Evolutionary conservation across 2,888 invertebrate species (phyloP), one percentile per base, ranked within the genome.

Genomic region (Prenolepis imparis): DNA sequence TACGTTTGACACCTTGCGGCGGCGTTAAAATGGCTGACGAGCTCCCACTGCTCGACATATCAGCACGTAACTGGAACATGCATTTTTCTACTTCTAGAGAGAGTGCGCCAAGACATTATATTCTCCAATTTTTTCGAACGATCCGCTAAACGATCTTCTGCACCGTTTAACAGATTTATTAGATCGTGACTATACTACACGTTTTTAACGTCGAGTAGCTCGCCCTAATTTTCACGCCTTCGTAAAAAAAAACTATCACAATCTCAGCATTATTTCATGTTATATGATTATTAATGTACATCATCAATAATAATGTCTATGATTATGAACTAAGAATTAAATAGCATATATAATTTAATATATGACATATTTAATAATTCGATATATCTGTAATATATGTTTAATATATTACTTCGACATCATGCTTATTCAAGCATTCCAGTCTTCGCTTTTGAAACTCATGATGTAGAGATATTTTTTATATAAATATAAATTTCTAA

Each of bases 71-170:
- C 66, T 75, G 52, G 52, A 67, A 82, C 70, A 84, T 82, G 77
- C 21, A 67, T 63, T 81, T 81, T 84, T 84, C n/a, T 72, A 12
- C 64, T 52, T 84, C 68, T 74, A 75, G 83, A 80, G 86, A 86
- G 84, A 80, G 85, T 63, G 41, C 32, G 41, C 41, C 57, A 52
- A 55, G 39, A 57, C 57, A 21, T 5, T 21, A 32, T 59, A 44
- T 70, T n/a, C 44, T 21, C 24, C 18, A 55, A 77, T 82, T 28
- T 39, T 55, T 44, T 48, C 36, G 1, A 18, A 80, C 32, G 32
- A 68, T 28, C 32, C 24, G n/a, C 57, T 18, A 36, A 67, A 3
- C 39, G 15, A 48, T 59, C 59, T 59, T 59, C 48, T 24, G 32
- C 44, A 32, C 59, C 44, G 78, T 59, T 78, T 78, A 78, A n/a